Evolutionary conservation across 2,797 vertebrate species (phyloP).

Genomic region (Taenioides sp.): DNA sequence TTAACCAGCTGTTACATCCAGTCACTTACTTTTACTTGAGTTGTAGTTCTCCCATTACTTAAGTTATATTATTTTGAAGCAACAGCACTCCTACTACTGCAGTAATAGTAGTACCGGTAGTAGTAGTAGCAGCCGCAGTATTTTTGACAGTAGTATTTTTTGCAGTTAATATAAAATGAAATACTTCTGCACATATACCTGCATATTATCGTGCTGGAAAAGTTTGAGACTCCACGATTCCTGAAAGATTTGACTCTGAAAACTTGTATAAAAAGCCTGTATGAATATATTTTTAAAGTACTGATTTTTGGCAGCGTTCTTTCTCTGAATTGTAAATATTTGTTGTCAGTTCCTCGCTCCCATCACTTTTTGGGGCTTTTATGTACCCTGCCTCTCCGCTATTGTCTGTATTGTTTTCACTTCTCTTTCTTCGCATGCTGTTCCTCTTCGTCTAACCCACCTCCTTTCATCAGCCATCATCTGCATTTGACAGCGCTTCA

Average conservation of each 20-base stretch:
- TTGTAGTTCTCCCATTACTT: too few relatives aligned
- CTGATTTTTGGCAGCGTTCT: not conserved
- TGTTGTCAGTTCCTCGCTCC: conserved; percentile 33
- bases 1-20: too few relatives aligned
- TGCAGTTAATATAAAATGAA: too few relatives aligned
- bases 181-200: too few relatives aligned
- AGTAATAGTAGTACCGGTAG: too few relatives aligned
- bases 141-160: too few relatives aligned
- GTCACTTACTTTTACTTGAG: too few relatives aligned
- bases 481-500: conserved; percentile 52
- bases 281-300: conserved; percentile 2
- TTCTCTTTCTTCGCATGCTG: conserved; percentile 2
- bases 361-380: not conserved
- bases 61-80: too few relatives aligned
- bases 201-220: not conserved
- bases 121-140: too few relatives aligned
- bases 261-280: not conserved
- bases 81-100: too few relatives aligned
- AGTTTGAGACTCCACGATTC: not conserved
- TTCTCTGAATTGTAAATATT: conserved; percentile 20
- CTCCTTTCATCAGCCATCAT: conserved; percentile 58
- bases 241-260: not conserved
- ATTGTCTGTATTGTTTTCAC: conserved; percentile 13
- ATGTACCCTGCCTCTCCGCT: conserved; percentile 6
- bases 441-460: conserved; percentile 25